Base-by-base conservation (phyloP, 2,113 vertebrate species). In the Cricetomys ansorgei region DNA sequence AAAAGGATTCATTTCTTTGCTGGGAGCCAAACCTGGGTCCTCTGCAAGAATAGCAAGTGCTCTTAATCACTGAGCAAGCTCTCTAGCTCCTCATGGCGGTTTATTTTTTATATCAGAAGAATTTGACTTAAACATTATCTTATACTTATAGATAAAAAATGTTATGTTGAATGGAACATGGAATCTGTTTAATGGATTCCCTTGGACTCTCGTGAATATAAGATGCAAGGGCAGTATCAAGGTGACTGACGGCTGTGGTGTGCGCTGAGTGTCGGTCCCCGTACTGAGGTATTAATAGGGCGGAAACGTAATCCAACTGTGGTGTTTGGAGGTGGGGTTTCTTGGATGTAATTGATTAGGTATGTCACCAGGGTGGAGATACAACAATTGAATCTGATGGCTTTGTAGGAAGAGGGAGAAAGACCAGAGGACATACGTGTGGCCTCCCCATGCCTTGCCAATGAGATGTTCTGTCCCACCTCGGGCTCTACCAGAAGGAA, bases 121-220 rank as follows among this genome's bases (percentile, higher is more conserved):
- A 65, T 65, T 67, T 65, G 34, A 93, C 57, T 59, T 67, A 73
- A 79, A 67, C 45, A 59, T 57, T 11, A 77, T 65, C 45, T 72
- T 84, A 80, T 43, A 73, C 57, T 94, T 88, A 70, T 12, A 67
- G 70, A 45, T 50, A 69, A 93, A 92, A 57, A 91, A 70, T 37
- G 16, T 23, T 1, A 21, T 29, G 34, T 43, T 45, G 69, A 64
- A 48, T 55, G 55, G 77, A 65, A 84, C 25, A 40, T 77, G n/a
- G 70, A 94, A 43, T 73, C 29, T 37, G 50, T 37, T 40, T 12
- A 95, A 34, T 79, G 59, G 37, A 40, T 37, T 89, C 31, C 43
- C 17, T 34, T 0, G 27, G 73, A 43, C 53, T 50, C 69, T 75
- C 67, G 57, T 5, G 40, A 93, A 40, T 53, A 7, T 67, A 55